Base-by-base conservation (phyloP, 2,113 vertebrate species). In the Hippoglossus stenolepis region DNA sequence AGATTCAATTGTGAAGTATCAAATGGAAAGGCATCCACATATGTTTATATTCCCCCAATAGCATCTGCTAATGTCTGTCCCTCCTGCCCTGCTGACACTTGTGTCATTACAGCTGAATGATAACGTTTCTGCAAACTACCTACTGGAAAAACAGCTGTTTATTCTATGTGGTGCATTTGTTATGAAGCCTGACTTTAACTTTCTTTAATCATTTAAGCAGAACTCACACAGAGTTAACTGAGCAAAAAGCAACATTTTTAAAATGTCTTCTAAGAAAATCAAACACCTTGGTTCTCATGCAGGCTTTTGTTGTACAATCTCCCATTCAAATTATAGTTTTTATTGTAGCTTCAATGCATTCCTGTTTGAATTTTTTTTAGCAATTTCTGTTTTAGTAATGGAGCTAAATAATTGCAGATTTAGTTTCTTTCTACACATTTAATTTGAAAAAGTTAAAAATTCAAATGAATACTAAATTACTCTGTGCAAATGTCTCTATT, bases 101-200 rank as follows among this genome's bases (percentile, higher is more conserved):
- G 43, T 57, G 62, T 74, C 80, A 80, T 86, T 82, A 61, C 35
- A 65, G 76, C 21, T 58, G 64, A 78, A 51, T 65, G 54, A 72
- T 54, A 26, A 60, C 18, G 23, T 73, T 49, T 45, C 23, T 60
- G 21, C 49, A 68, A 43, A 70, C 59, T 66, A n/a, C 40, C 54
- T 3, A 59, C 53, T 73, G 66, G 57, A 69, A 61, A 80, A 74
- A 57, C 75, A 75, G 66, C 59, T 79, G 70, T 67, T 51, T 69
- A 10, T 47, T 31, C 68, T 35, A 49, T 75, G 31, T 63, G 24
- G 5, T 11, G 53, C 21, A 28, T 60, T 49, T 62, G 8, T 57
- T 23, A 70, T 51, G 2, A 35, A 2, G 23, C 65, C 14, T 31
- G 65, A 58, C n/a, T 75, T 71, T 23, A 62, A 70, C 49, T 31